phyloP scores from a whole-genome alignment of 2,888 invertebrate species.

The Melanostoma mellinum region DNA sequence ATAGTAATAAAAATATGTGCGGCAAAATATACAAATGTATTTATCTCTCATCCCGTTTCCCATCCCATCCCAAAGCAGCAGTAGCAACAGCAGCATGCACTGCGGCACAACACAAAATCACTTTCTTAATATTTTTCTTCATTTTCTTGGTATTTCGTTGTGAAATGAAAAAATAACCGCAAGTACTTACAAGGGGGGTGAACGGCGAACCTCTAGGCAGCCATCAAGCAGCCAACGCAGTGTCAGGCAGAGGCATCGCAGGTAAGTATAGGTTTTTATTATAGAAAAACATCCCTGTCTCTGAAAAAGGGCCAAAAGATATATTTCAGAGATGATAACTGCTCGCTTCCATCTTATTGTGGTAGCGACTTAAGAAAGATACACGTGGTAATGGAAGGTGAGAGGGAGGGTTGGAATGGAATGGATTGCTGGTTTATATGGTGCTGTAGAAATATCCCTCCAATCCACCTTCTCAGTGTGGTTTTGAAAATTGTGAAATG shows the following conservation, averaged over 20 bases:
- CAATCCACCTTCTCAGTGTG: conserved; percentile 24
- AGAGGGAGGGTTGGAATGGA: neutral
- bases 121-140: conserved; percentile 65
- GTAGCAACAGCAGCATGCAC: conserved; percentile 1
- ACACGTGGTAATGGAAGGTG: conserved; percentile 8
- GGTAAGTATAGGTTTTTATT: too few species aligned
- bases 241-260: neutral
- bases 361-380: conserved; percentile 49
- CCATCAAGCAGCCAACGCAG: conserved; percentile 15
- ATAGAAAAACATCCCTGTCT: neutral
- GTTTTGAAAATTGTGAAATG: conserved; percentile 67
- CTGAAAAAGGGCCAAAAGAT: neutral
- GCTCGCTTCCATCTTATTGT: conserved; percentile 56
- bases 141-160: conserved; percentile 17
- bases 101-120: conserved; percentile 48
- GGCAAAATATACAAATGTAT: conserved; percentile 40
- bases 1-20: conserved; percentile 54
- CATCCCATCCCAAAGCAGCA: neutral
- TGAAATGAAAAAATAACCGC: conserved; percentile 58
- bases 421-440: neutral
- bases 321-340: conserved; percentile 63
- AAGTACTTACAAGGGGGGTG: conserved; percentile 32
- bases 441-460: neutral
- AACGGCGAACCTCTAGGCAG: neutral
- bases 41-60: neutral